Evolutionary conservation across 1,140 invertebrate genomes (phyloP).

Genomic region (Drosophila quadrilineata): DNA sequence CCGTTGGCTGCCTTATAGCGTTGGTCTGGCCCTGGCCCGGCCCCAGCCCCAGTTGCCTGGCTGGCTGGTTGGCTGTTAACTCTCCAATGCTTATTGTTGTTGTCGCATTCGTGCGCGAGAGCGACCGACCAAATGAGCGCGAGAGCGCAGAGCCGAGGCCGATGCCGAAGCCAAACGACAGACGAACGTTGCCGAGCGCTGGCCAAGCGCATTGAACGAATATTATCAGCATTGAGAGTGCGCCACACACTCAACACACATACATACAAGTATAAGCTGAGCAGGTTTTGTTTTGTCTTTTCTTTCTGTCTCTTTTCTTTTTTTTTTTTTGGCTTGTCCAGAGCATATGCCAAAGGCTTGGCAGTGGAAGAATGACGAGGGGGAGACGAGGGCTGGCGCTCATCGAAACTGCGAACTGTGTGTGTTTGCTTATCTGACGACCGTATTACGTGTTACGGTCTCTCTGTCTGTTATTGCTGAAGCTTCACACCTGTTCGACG

Average conservation of each 20-base stretch:
- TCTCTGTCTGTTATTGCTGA: constrained; percentile 65
- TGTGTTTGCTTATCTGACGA: constrained; percentile 50
- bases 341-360: too few species aligned
- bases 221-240: constrained; percentile 55
- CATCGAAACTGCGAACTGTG: background rate
- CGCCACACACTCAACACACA: too few species aligned
- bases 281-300: constrained; percentile 64
- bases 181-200: constrained; percentile 26
- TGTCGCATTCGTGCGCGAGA: constrained; percentile 25
- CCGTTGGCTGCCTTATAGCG: constrained; percentile 36
- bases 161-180: constrained; percentile 11
- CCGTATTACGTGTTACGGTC: constrained; percentile 62
- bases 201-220: constrained; percentile 66
- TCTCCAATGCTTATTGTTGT: constrained; percentile 1
- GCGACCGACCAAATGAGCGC: too few species aligned
- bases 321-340: too few species aligned
- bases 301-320: too few species aligned
- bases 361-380: background rate
- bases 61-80: constrained; percentile 8
- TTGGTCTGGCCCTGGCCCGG: constrained; percentile 28
- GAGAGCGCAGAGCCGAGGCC: background rate
- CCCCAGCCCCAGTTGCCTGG: constrained; percentile 25
- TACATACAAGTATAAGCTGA: too few species aligned
- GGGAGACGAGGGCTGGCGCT: background rate
- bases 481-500: constrained; percentile 76